phyloP scores from a whole-genome alignment of 2,797 vertebrate genomes.

The Tapirus indicus region DNA sequence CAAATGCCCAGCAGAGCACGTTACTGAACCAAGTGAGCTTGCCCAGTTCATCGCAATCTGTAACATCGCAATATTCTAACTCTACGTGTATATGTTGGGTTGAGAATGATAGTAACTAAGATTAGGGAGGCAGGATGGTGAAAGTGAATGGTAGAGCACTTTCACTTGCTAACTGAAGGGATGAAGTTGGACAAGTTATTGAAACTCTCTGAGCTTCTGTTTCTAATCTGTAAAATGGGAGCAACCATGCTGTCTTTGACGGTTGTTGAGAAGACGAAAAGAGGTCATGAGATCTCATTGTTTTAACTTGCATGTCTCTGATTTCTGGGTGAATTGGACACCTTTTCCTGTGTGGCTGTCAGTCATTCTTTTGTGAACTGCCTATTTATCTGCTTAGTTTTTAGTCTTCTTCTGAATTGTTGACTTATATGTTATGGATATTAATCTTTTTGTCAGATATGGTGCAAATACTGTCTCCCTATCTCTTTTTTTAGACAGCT shows the following conservation, averaged over 20 bases:
- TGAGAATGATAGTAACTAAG: neutral
- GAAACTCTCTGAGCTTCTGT: neutral
- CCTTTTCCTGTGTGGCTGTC: neutral
- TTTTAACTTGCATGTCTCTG: neutral
- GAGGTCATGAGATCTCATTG: neutral
- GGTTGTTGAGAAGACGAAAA: neutral
- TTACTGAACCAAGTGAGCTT: neutral
- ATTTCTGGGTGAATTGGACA: neutral
- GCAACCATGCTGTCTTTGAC: neutral
- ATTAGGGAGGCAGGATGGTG: neutral
- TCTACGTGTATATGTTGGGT: neutral
- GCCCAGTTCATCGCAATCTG: neutral
- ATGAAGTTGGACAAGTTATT: neutral
- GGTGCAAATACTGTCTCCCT: neutral
- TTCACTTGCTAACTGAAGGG: neutral
- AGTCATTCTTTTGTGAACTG: neutral
- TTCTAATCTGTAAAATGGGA: neutral
- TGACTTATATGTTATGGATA: neutral
- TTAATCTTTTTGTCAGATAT: neutral
- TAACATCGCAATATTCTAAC: neutral
- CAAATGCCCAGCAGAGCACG: neutral
- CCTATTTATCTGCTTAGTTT: neutral
- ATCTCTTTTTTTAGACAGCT: neutral
- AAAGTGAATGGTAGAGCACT: neutral
- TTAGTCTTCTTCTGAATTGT: neutral